phyloP scores from a whole-genome alignment of 2,113 vertebrate genomes.

The Solea solea region DNA sequence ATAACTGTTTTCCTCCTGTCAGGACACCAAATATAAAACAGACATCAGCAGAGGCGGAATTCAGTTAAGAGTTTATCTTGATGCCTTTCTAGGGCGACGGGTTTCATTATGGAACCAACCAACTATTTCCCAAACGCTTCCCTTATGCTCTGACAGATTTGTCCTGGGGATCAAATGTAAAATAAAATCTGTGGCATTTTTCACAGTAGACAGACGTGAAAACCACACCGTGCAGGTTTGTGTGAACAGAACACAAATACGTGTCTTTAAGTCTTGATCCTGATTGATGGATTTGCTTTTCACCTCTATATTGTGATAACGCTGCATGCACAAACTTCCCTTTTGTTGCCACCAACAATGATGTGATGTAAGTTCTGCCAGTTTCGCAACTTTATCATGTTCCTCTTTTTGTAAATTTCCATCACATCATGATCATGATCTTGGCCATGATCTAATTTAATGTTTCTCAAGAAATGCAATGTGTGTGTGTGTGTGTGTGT shows the following conservation, averaged over 20 bases:
- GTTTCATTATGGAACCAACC: conserved; percentile 22
- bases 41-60: conserved; percentile 4
- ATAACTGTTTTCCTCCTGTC: conserved; percentile 36
- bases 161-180: background rate
- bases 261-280: too few species aligned
- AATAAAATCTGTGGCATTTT: background rate
- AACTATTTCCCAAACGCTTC: background rate
- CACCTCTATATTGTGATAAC: too few species aligned
- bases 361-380: conserved; percentile 31
- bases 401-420: conserved; percentile 29
- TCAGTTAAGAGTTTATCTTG: conserved; percentile 25
- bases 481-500: too few species aligned
- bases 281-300: too few species aligned
- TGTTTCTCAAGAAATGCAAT: conserved; percentile 27
- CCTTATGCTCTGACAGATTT: conserved; percentile 13
- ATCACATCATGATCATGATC: too few species aligned
- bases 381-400: conserved; percentile 43
- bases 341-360: conserved; percentile 6
- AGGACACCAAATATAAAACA: conserved; percentile 38
- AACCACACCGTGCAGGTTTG: background rate
- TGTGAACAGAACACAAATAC: background rate
- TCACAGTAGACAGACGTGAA: background rate
- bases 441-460: background rate
- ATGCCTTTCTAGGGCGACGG: conserved; percentile 15
- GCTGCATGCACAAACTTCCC: conserved; percentile 36